phyloP scores from a whole-genome alignment of 2,113 vertebrate genomes.

The Ceuthmochares aereus region DNA sequence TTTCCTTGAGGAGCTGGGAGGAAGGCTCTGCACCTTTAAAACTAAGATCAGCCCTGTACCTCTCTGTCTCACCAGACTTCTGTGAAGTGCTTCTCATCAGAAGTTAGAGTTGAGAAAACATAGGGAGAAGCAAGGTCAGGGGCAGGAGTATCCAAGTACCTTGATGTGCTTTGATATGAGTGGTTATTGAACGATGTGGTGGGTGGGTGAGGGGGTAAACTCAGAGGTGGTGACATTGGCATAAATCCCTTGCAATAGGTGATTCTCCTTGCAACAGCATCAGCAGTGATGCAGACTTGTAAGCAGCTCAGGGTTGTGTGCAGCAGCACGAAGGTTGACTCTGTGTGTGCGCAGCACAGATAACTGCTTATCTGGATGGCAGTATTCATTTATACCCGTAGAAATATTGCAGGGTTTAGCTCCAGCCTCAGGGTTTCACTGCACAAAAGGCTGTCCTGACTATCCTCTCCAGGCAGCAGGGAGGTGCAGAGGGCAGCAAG shows the following conservation, averaged over 20 bases:
- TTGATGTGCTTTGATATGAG: neutral
- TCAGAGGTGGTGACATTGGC: neutral
- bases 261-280: neutral
- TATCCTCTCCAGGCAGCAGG: accelerated
- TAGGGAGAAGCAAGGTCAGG: neutral
- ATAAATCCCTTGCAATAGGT: neutral
- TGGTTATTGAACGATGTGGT: accelerated
- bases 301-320: neutral
- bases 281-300: neutral
- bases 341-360: neutral
- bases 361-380: neutral
- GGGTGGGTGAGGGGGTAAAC: neutral
- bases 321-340: accelerated
- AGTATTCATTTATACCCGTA: neutral
- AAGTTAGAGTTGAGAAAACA: neutral
- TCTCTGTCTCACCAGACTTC: accelerated
- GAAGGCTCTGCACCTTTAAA: neutral
- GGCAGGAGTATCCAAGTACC: neutral
- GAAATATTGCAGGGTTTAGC: neutral
- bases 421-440: neutral
- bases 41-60: neutral
- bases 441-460: neutral
- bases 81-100: neutral
- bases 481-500: neutral
- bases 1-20: neutral